These are phyloP conservation scores for Tetragonisca angustula DNA, from an alignment of 2,888 invertebrate species.

Conservation along the genomic window DNA sequence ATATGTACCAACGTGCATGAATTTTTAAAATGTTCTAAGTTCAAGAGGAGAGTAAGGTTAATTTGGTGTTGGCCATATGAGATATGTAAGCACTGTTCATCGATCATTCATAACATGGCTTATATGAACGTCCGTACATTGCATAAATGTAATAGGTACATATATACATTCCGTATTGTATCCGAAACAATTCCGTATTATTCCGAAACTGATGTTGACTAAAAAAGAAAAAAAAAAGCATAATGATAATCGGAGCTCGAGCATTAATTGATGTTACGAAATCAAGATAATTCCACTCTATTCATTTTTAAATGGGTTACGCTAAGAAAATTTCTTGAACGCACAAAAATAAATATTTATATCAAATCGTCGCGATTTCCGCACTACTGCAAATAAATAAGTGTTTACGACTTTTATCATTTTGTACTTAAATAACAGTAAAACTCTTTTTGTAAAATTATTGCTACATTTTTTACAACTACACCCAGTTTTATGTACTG, in stretches of 20 bases:
- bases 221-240: not conserved
- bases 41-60: not conserved
- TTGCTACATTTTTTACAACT: not conserved
- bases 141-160: slow-evolving; percentile 8
- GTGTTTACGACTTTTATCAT: slow-evolving; percentile 43
- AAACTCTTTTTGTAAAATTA: not conserved
- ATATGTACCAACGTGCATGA: not conserved
- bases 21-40: not conserved
- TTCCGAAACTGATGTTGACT: slow-evolving; percentile 3
- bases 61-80: slow-evolving; percentile 5
- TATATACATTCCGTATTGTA: slow-evolving; percentile 15
- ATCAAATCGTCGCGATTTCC: slow-evolving; percentile 57
- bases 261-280: not conserved
- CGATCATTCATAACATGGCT: slow-evolving; percentile 49
- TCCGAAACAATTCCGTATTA: not conserved
- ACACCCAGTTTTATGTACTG: too few species aligned
- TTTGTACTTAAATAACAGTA: slow-evolving; percentile 25
- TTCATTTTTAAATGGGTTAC: slow-evolving; percentile 42
- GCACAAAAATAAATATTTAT: slow-evolving; percentile 39
- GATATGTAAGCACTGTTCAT: slow-evolving; percentile 39
- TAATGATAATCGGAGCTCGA: not conserved
- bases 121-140: slow-evolving; percentile 37
- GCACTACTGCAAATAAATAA: slow-evolving; percentile 49
- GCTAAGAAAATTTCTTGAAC: slow-evolving; percentile 45
- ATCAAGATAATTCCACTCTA: slow-evolving; percentile 9